phyloP scores from a whole-genome alignment of 2,797 vertebrate species.

The Halcyon leucocephala region DNA sequence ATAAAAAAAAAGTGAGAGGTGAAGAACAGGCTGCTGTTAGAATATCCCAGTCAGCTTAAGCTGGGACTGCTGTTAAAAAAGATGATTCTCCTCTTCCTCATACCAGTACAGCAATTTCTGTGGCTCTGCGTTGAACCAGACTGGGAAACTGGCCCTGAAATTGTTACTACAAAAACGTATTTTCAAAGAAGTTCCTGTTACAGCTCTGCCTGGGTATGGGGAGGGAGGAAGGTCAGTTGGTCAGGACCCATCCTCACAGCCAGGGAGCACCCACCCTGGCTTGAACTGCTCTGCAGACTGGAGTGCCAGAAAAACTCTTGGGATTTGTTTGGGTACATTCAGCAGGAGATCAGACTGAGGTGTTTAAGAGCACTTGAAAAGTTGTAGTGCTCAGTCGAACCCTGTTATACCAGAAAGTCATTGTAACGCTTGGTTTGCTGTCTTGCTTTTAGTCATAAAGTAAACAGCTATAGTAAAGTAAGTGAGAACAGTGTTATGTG shows the following conservation, averaged over 20 bases:
- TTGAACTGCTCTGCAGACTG: neutral
- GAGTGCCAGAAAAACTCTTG: neutral
- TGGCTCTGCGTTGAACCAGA: neutral
- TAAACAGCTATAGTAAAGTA: neutral
- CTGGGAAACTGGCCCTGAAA: neutral
- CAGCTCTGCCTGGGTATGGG: accelerated
- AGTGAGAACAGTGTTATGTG: neutral
- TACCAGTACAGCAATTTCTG: accelerated
- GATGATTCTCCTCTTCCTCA: neutral
- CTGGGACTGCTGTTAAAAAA: neutral
- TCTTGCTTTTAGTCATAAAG: neutral
- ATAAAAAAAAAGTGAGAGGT: neutral
- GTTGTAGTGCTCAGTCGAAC: neutral
- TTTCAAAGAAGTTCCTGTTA: neutral
- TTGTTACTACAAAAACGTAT: accelerated
- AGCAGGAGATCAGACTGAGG: neutral
- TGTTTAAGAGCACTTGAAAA: neutral
- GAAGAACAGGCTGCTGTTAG: neutral
- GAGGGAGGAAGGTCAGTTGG: accelerated
- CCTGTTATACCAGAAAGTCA: neutral
- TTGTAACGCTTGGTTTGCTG: neutral
- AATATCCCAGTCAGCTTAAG: neutral
- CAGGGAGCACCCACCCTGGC: neutral
- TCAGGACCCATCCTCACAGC: accelerated
- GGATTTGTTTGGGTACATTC: neutral